phyloP scores from a whole-genome alignment of 2,888 invertebrate genomes.

The Amaurobius ferox region DNA sequence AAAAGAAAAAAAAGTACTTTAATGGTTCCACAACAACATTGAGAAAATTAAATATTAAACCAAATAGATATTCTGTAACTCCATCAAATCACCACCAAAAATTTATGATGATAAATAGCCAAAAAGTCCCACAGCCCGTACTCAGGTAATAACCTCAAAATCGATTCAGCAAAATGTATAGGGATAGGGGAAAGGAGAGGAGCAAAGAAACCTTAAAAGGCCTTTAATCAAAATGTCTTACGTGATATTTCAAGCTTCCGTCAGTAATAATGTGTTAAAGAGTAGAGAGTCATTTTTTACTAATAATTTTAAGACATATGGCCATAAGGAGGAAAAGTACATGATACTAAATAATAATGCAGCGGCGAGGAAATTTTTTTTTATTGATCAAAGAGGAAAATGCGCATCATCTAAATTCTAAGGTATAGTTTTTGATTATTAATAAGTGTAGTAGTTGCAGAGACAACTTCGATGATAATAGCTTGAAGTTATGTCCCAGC shows the following conservation, averaged over 20 bases:
- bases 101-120: neutral
- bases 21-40: neutral
- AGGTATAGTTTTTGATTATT: too few species aligned
- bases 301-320: neutral
- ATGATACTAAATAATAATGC: too few species aligned
- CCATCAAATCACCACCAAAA: neutral
- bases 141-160: neutral
- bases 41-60: neutral
- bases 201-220: neutral
- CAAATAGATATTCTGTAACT: neutral
- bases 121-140: neutral
- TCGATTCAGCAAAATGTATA: neutral
- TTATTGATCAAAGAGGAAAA: too few species aligned
- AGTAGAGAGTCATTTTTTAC: neutral
- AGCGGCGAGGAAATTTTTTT: too few species aligned
- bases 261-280: conserved; percentile 4
- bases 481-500: too few species aligned
- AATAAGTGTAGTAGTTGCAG: too few species aligned
- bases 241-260: neutral
- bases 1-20: too few species aligned
- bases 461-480: too few species aligned
- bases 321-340: neutral
- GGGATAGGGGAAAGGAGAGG: neutral
- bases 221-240: conserved; percentile 5
- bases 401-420: too few species aligned